Base-by-base conservation (phyloP, 1,140 invertebrate genomes). In the Plutomurus gul region DNA sequence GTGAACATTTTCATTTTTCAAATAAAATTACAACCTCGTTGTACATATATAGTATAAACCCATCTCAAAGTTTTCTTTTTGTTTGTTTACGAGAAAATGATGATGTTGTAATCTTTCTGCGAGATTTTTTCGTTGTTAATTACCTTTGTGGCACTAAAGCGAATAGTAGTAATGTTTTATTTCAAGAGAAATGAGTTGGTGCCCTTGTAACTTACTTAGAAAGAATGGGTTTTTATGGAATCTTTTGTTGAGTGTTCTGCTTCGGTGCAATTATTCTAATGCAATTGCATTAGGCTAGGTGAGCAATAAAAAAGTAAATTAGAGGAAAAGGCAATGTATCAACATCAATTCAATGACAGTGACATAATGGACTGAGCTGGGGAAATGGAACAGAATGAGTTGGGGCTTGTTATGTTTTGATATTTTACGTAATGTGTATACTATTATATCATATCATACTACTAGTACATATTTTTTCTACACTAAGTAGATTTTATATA, bases 301-400 rank as follows among this genome's bases (percentile, higher is more conserved):
- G 72, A 74, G 72, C 39, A 74, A 39, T 49, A 74, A 74, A 46
- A 74, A 49, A 39, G 18, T 46, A 30, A 18, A 33, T 20, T 30
- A 74, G 20, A 47, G 40, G 72, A 49, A 49, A 47, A 74, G 72
- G 72, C 43, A 74, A 74, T 74, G 72, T 47, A 74, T 74, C 72
- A 73, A 73, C 71, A 49, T 74, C 72, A 74, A 33, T 74, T 74
- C 72, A 74, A 33, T 74, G 72, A 74, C 72, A 74, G 72, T 74
- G 40, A 74, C 72, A 74, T 74, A 74, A 74, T 72, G 70, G 70
- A 39, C 36, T 78, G 71, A 47, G 70, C 37, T 74, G 77, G 77
- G 49, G 65, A 73, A 78, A 47, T 33, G 76, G 46, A 78, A 27
- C 20, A 65, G 56, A 77, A 72, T 78, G 76, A 78, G 76, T 78